Percentiles rank a stretch among this genome's conserved stretches.
Evolutionary conservation across 1,140 invertebrate species (phyloP).

Genomic region (Thrips palmi): DNA sequence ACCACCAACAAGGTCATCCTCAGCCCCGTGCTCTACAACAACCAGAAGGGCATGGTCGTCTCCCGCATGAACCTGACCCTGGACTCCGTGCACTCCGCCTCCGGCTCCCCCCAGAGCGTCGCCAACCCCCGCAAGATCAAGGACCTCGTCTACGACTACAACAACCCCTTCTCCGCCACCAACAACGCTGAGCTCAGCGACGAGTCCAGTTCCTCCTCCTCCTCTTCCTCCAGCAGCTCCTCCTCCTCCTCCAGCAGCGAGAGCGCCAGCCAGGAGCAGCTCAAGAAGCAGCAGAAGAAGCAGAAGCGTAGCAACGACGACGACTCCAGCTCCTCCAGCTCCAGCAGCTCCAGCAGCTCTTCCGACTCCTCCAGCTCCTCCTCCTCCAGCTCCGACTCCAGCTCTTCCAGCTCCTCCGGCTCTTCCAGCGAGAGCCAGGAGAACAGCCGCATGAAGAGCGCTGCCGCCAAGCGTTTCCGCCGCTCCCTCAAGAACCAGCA

Average conservation of each 20-base stretch:
- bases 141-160: conserved; percentile 16
- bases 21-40: conserved; percentile 12
- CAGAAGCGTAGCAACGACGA: conserved; percentile 5
- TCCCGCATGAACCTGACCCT: conserved; percentile 17
- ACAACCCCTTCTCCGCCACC: conserved; percentile 10
- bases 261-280: too few species aligned
- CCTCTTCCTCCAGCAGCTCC: conserved; percentile 15
- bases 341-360: conserved; percentile 14
- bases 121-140: conserved; percentile 11
- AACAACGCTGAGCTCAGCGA: conserved; percentile 2
- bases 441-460: background rate
- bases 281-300: conserved; percentile 9
- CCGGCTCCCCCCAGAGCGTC: conserved; percentile 4
- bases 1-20: conserved; percentile 16
- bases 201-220: conserved; percentile 10
- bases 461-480: background rate
- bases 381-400: conserved; percentile 5
- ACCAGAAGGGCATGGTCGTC: conserved; percentile 15
- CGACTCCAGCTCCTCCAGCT: conserved; percentile 10
- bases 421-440: conserved; percentile 6
- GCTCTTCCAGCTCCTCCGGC: background rate
- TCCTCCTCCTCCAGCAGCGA: conserved; percentile 15
- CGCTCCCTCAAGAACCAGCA: conserved; percentile 1
- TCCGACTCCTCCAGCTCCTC: conserved; percentile 9
- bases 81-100: conserved; percentile 13